phyloP scores from a whole-genome alignment of 2,797 vertebrate genomes.

The Chelonia mydas region DNA sequence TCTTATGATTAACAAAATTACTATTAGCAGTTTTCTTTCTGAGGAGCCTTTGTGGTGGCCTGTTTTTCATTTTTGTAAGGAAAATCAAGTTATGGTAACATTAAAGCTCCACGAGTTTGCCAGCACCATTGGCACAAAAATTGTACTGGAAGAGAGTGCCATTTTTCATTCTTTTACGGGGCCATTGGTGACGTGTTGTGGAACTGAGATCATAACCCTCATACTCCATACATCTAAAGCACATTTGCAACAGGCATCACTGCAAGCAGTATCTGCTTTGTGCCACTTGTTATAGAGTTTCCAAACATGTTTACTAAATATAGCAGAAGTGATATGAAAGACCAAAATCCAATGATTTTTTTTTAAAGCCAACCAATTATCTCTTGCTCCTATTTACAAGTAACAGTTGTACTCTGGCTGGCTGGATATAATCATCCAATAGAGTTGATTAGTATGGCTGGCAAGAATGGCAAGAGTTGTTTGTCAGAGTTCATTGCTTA shows the following conservation, averaged over 20 bases:
- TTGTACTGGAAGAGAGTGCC: conserved; percentile 12
- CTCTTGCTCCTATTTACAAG: conserved; percentile 58
- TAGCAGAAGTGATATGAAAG: conserved; percentile 40
- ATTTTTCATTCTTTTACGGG: not conserved
- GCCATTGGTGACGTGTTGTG: conserved; percentile 13
- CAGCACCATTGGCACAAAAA: not conserved
- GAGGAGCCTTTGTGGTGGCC: not conserved
- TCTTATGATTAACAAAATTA: conserved; percentile 38
- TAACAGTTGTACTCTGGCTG: conserved; percentile 71
- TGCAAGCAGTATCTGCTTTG: conserved; percentile 56
- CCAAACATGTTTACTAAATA: conserved; percentile 43
- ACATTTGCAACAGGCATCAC: conserved; percentile 42
- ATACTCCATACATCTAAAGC: not conserved
- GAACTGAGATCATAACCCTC: conserved; percentile 33
- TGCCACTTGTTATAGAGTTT: conserved; percentile 51
- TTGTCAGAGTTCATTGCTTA: conserved; percentile 69
- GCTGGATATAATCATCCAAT: conserved; percentile 63
- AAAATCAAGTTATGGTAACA: not conserved
- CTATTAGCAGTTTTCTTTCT: not conserved
- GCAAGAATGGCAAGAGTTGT: conserved; percentile 78
- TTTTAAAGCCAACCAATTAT: conserved; percentile 21
- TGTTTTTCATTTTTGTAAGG: not conserved
- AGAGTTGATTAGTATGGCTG: conserved; percentile 70
- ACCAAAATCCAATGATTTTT: conserved; percentile 41
- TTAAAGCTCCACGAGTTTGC: not conserved